Evolutionary conservation across 2,113 vertebrate genomes (phyloP), one percentile per base, ranked within the genome.

Genomic region (Cyprinodon brontotheroides): DNA sequence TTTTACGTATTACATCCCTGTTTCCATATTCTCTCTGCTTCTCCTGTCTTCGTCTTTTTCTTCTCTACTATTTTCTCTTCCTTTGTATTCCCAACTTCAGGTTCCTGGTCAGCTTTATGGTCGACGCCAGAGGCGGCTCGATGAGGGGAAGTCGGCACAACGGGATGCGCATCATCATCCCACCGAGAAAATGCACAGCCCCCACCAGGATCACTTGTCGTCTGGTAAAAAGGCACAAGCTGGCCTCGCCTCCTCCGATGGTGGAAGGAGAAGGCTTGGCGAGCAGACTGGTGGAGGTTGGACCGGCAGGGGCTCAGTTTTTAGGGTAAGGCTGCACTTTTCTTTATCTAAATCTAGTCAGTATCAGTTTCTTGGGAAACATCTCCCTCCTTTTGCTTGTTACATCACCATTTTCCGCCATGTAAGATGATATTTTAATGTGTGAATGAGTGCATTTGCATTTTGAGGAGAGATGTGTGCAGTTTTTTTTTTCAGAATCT

Each of bases 101-200:
- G 90, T 99, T 99, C 91, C 93, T 99, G 86, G 98, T 99, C 70
- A 99, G 98, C 89, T 99, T 99, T 68, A 99, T 99, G 98, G 98
- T 99, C 61, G 98, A 99, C 11, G 98, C 98, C 0, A 94, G 98
- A 3, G 98, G 98, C 0, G 98, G 98, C n/a, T 99, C 98, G 6
- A 99, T 99, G 98, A 91, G 98, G 68, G 98, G 98, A 43, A 98
- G 97, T 74, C 98, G 98, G 0, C 98, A 99, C 89, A 97, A 99
- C 0, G 98, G 98, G 67, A 98, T 99, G 97, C 93, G 97, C 80
- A 99, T 99, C 74, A 96, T 99, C 89, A 99, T 99, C 88, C 98
- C 98, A 0, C 98, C 98, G 0, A 96, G 97, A 14, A 99, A 99
- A 88, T 99, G 98, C 87, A 98, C 98, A 0, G 98, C 98, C 0